Percentiles rank a stretch among this genome's conserved stretches.
Evolutionary conservation across 2,113 vertebrate genomes (phyloP).

Genomic region (Anhinga rufa): DNA sequence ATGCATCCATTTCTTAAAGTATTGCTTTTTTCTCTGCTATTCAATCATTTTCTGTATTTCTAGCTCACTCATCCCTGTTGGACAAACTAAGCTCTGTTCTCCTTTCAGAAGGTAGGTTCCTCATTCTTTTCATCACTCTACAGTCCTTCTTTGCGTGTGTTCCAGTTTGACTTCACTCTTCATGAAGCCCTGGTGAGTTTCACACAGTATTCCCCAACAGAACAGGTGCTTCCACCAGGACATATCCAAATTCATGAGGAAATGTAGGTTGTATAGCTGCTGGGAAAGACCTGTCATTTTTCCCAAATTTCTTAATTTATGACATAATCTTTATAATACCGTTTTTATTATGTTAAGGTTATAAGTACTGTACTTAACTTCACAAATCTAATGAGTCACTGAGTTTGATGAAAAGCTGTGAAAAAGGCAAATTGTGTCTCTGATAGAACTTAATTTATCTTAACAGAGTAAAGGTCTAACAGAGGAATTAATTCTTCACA

Average conservation of each 20-base stretch:
- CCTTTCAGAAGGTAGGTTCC: not conserved
- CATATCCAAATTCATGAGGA: not conserved
- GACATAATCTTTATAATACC: not conserved
- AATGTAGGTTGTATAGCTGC: not conserved
- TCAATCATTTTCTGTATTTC: not conserved
- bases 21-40: not conserved
- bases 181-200: not conserved
- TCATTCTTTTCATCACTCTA: not conserved
- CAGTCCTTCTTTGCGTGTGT: not conserved
- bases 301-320: not conserved
- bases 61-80: not conserved
- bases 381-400: not conserved
- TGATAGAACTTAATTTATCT: not conserved
- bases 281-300: not conserved
- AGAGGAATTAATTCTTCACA: not conserved
- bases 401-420: not conserved
- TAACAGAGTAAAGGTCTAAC: not conserved
- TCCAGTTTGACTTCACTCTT: not conserved
- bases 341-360: not conserved
- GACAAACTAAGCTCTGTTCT: not conserved
- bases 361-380: not conserved
- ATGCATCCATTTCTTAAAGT: not conserved
- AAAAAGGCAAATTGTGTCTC: not conserved
- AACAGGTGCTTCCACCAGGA: not conserved
- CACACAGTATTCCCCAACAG: not conserved